Evolutionary conservation across 2,113 vertebrate species (phyloP).

Genomic region (Electrona antarctica): DNA sequence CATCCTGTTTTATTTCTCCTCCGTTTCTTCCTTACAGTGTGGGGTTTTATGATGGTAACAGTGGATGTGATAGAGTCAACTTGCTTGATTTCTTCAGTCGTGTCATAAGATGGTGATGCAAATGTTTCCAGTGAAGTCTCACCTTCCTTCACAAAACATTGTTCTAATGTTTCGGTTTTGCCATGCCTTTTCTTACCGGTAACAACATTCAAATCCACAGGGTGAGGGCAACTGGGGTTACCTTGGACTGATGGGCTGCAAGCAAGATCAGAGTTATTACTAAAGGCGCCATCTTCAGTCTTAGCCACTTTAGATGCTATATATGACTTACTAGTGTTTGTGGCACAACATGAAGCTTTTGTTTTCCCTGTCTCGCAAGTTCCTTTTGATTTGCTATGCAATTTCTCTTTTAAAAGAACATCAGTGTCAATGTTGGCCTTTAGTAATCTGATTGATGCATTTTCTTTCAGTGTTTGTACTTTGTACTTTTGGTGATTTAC

Average conservation of each 20-base stretch:
- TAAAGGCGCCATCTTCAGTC: background rate
- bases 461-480: background rate
- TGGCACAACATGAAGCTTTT: background rate
- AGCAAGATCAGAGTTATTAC: background rate
- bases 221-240: background rate
- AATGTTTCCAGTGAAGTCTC: background rate
- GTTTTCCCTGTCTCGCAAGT: background rate
- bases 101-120: background rate
- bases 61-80: background rate
- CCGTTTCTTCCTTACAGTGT: background rate
- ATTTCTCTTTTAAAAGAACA: background rate
- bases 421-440: background rate
- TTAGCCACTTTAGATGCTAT: background rate
- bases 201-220: background rate
- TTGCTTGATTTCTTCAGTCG: background rate
- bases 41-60: background rate
- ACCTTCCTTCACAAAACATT: background rate
- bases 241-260: background rate
- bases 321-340: background rate
- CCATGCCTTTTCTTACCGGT: background rate
- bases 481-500: background rate
- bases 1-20: conserved; percentile 13
- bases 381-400: background rate
- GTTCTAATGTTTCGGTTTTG: background rate
- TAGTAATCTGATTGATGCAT: background rate